Evolutionary conservation across 2,797 vertebrate genomes (phyloP).

Genomic region (Onychomys leucogaster): DNA sequence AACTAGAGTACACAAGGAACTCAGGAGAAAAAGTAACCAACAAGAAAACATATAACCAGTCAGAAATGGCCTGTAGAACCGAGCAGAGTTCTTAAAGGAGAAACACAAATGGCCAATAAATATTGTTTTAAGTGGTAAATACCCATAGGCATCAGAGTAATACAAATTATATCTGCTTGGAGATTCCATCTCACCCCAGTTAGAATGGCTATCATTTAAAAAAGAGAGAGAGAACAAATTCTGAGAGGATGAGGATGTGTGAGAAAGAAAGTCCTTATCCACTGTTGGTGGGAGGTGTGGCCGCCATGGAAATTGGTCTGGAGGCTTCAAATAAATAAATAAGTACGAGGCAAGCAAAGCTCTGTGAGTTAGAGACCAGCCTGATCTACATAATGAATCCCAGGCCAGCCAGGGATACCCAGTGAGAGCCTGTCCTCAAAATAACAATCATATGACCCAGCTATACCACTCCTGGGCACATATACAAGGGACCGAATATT

Average conservation of each 20-base stretch:
- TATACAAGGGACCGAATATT: neutral
- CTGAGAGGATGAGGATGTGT: neutral
- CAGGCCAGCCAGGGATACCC: neutral
- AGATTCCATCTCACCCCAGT: neutral
- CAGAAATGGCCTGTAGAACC: neutral
- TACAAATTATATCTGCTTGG: neutral
- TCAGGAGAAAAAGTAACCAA: neutral
- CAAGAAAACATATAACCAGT: neutral
- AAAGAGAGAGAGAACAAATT: neutral
- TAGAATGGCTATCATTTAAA: neutral
- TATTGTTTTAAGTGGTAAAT: neutral
- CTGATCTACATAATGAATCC: neutral
- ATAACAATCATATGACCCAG: neutral
- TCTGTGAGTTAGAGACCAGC: neutral
- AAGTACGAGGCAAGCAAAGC: neutral
- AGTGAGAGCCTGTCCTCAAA: neutral
- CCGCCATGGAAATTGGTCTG: neutral
- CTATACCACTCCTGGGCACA: neutral
- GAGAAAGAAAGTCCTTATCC: neutral
- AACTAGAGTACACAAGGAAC: neutral
- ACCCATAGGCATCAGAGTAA: neutral
- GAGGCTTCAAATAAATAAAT: neutral
- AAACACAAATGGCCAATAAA: neutral
- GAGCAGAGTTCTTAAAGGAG: neutral
- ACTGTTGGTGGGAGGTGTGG: neutral